Base-by-base conservation (phyloP, 2,113 vertebrate genomes). In the Polyodon spathula region DNA sequence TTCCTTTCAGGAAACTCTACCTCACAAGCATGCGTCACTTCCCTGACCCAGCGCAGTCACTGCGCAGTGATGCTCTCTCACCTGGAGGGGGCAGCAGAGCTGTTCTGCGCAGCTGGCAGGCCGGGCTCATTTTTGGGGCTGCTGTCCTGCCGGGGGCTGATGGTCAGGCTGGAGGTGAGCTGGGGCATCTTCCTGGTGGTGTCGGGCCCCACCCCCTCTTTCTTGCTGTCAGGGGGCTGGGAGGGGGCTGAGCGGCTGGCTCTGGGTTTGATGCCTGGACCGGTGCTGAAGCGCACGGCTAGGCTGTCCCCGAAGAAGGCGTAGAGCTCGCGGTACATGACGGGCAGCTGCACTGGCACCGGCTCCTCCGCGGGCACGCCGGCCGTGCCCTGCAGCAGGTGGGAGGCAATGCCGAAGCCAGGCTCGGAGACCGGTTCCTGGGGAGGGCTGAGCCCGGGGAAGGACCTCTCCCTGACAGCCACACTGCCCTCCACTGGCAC, bases 301-400 rank as follows among this genome's bases (percentile, higher is more conserved):
- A 97, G 41, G 66, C 93, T 95, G 79, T 97, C 92, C 0, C 93
- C 93, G 1, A 97, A 97, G 66, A 95, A 95, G 15, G 84, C 87
- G 64, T 97, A 97, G 1, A 97, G 86, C 74, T 97, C 91, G 0
- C 80, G 77, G 75, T 97, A 97, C 81, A 91, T 91, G 58, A 77
- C 87, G 0, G 86, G 85, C 1, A 94, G 80, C 3, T 89, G 80
- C 6, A 89, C 84, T 0, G 84, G 66, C 0, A 83, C 80, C 51
- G 85, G 83, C 39, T 81, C 72, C 27, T 85, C 81, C 62, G 80
- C 84, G 16, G 68, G 78, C 63, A 55, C 84, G 16, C 82, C 75
- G 0, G 80, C 73, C 0, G 82, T 82, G 0, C 84, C 71, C 0
- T 83, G 86, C 41, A 88, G 85, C 3, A 89, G 71, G 61, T 87